Conservation (phyloP, 2,797 vertebrate genomes). For the Chelon labrosus region DNA sequence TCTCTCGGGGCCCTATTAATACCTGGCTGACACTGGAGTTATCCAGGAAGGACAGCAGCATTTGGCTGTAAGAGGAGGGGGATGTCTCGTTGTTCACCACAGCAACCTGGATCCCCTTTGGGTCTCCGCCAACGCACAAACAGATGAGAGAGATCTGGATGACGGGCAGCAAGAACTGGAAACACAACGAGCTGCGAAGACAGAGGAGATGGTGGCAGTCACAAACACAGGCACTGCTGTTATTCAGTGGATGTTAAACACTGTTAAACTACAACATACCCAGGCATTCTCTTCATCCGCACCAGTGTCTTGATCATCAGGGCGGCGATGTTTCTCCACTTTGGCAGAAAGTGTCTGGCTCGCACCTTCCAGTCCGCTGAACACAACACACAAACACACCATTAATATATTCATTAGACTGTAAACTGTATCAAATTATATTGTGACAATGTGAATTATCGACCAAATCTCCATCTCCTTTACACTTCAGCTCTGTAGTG, state of each 20-base stretch:
- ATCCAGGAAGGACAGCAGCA: constrained; percentile 84
- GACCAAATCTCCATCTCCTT: too few species aligned
- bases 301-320: constrained; percentile 86
- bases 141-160: constrained; percentile 89
- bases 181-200: constrained; percentile 82
- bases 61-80: constrained; percentile 68
- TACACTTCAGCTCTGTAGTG: too few species aligned
- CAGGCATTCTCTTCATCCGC: constrained; percentile 87
- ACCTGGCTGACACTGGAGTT: constrained; percentile 86
- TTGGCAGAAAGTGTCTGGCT: constrained; percentile 80
- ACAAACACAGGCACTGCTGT: not conserved
- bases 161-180: constrained; percentile 88
- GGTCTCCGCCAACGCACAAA: constrained; percentile 85
- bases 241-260: not conserved
- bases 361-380: constrained; percentile 84
- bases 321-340: constrained; percentile 84
- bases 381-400: constrained; percentile 25
- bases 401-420: not conserved
- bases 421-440: not conserved
- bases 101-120: constrained; percentile 80
- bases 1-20: not conserved
- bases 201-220: not conserved
- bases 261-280: constrained; percentile 53
- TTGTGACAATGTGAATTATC: too few species aligned
- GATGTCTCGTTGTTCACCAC: constrained; percentile 88